A percentile compares a stretch with the other conserved stretches of the same genome.
Conservation (phyloP, 2,113 vertebrate genomes). For the Heterotis niloticus region DNA sequence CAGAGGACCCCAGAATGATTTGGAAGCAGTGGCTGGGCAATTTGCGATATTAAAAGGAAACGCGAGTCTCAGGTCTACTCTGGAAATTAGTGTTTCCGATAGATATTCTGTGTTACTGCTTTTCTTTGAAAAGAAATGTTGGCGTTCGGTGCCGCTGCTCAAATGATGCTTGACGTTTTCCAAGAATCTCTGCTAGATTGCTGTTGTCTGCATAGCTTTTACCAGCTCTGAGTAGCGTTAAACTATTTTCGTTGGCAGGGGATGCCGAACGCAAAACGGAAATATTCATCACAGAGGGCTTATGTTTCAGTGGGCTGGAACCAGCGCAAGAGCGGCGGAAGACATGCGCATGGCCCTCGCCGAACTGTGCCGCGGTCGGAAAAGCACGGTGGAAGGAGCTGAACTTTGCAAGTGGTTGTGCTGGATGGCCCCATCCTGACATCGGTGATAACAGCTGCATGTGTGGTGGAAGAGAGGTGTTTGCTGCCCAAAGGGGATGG, state of each 20-base stretch:
- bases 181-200: not conserved
- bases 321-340: not conserved
- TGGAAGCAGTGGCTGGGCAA: conserved; percentile 41
- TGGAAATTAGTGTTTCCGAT: conserved; percentile 40
- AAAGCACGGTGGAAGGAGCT: not conserved
- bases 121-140: conserved; percentile 33
- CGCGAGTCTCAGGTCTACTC: conserved; percentile 42
- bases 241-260: conserved; percentile 44
- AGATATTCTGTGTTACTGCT: conserved; percentile 37
- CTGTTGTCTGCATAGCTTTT: conserved; percentile 27
- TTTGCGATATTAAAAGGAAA: conserved; percentile 45
- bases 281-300: conserved; percentile 36
- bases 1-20: conserved; percentile 25
- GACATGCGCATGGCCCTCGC: conserved; percentile 32
- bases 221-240: conserved; percentile 38
- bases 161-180: conserved; percentile 18
- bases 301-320: conserved; percentile 16
- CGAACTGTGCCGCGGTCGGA: not conserved
- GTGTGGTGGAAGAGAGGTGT: not conserved
- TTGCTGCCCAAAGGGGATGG: not conserved
- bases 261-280: conserved; percentile 33
- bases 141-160: conserved; percentile 21
- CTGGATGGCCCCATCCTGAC: not conserved
- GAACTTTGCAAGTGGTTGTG: conserved; percentile 1
- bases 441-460: not conserved